Evolutionary conservation across 1,140 invertebrate species (phyloP), one percentile per base, ranked within the genome.

Genomic region (Leptopilina boulardi): DNA sequence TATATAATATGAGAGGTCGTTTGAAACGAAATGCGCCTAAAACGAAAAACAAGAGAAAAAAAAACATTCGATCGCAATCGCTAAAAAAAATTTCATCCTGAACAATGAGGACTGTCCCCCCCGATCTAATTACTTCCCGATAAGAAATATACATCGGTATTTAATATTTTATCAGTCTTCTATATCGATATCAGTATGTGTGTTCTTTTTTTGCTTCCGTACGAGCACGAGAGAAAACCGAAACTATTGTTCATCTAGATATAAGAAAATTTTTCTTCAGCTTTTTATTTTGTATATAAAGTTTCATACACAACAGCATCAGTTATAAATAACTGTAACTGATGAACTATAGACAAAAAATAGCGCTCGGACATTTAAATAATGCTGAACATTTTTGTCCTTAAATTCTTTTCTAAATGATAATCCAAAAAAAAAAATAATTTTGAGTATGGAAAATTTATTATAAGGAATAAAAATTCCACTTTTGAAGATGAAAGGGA

Each of bases 401-500:
- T n/a, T n/a, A n/a, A n/a, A n/a, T n/a, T n/a, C n/a, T n/a, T n/a
- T n/a, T n/a, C n/a, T n/a, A n/a, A n/a, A n/a, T n/a, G n/a, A n/a
- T n/a, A n/a, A n/a, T n/a, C n/a, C n/a, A n/a, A n/a, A n/a, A n/a
- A n/a, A n/a, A n/a, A n/a, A n/a, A n/a, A n/a, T n/a, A n/a, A n/a
- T n/a, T n/a, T n/a, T n/a, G n/a, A n/a, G 30, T 34, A 3, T 34
- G 2, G 6, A 34, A 2, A 21, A 11, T 8, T 66, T 10, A 59
- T 21, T 44, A 21, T 56, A 47, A 70, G 73, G 2, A 19, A 26
- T 70, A n/a, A 26, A 30, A 23, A 76, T 13, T n/a, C 10, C 38
- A 3, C 0, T 13, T 30, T 4, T n/a, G 34, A 74, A 76, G 30
- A 79, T 73, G 75, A 76, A 78, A n/a, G 51, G 66, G 11, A 3